Evolutionary conservation across 2,113 vertebrate genomes (phyloP), one percentile per base, ranked within the genome.

Genomic region (Cairina moschata): DNA sequence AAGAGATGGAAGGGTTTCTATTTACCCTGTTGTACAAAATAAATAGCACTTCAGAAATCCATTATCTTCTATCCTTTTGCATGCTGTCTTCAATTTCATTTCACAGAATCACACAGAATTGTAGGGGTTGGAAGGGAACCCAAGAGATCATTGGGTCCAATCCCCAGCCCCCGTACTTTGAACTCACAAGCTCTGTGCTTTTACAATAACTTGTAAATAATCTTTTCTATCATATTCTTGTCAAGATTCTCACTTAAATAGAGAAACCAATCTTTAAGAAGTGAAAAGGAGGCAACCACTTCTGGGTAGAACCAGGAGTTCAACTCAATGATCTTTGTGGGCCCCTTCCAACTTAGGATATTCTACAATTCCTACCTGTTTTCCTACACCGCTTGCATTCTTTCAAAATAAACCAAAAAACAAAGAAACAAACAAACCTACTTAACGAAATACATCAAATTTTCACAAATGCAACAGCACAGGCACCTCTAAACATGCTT

Each of bases 31-130:
- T 2, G 50, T 40, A 73, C 10, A 25, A 21, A 73, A 48, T 2
- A 62, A 34, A 8, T 0, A 1, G 26, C 7, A 17, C 0, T 10
- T 13, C 31, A 5, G 0, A 75, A 73, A 23, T 12, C 52, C 46
- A 3, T 5, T 4, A 9, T 28, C n/a, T 36, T 31, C 62, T 48
- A 11, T 28, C 13, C 46, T 11, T 3, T 2, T 10, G 13, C 3
- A 2, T 4, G 7, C 55, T 69, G 42, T 34, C 75, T 13, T 50
- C 36, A 32, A 25, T 72, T 4, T 13, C 38, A 20, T 48, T 48
- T 48, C 46, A 48, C 46, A 48, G 46, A 48, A 48, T 48, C 46
- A 22, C 46, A 48, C 46, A 22, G 46, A 48, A 48, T 22, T 48
- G 20, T 48, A 48, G 20, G 46, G 46, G 46, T 48, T 48, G 46